Percentiles rank a stretch among this genome's conserved stretches.
Evolutionary conservation across 2,888 invertebrate species (phyloP).

Genomic region (Ormyrus labotus): DNA sequence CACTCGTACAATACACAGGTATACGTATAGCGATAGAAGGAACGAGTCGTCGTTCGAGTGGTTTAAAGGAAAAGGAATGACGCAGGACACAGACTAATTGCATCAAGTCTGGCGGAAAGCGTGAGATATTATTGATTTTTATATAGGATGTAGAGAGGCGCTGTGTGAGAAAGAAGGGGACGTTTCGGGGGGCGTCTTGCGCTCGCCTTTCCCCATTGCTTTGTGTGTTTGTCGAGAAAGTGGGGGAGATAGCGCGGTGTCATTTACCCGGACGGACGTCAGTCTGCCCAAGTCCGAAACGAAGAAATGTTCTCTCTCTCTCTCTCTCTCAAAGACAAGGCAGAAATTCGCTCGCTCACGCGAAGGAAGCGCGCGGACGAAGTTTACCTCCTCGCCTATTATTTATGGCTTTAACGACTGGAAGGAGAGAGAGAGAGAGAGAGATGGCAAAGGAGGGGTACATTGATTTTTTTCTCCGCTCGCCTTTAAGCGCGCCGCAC

Average conservation of each 20-base stretch:
- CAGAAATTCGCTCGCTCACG: conserved; percentile 53
- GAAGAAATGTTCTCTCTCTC: conserved; percentile 47
- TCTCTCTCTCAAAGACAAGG: conserved; percentile 11
- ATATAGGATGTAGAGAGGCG: conserved; percentile 58
- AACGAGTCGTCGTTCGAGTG: no score
- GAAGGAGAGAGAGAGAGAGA: background rate
- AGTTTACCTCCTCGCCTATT: conserved; percentile 59
- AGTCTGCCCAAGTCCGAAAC: conserved; percentile 62
- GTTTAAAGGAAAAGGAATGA: no score
- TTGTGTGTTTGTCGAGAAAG: conserved; percentile 65
- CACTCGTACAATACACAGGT: no score
- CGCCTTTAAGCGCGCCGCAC: conserved; percentile 45
- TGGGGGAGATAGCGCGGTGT: conserved; percentile 65
- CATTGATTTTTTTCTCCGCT: conserved; percentile 58
- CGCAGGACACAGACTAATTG: no score
- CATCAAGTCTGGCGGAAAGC: conserved; percentile 65
- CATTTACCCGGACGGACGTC: conserved; percentile 71
- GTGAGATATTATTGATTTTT: conserved; percentile 76
- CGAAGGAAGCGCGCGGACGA: conserved; percentile 50
- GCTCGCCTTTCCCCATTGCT: conserved; percentile 53
- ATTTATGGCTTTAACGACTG: conserved; percentile 60
- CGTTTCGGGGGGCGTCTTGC: conserved; percentile 47
- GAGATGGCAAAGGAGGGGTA: conserved; percentile 32
- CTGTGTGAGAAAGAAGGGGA: conserved; percentile 8
- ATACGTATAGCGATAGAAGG: no score